Percentiles rank a stretch among this genome's conserved stretches.
These are phyloP conservation scores for Encarsia formosa DNA, from an alignment of 2,888 invertebrate species.

Conservation along the genomic window DNA sequence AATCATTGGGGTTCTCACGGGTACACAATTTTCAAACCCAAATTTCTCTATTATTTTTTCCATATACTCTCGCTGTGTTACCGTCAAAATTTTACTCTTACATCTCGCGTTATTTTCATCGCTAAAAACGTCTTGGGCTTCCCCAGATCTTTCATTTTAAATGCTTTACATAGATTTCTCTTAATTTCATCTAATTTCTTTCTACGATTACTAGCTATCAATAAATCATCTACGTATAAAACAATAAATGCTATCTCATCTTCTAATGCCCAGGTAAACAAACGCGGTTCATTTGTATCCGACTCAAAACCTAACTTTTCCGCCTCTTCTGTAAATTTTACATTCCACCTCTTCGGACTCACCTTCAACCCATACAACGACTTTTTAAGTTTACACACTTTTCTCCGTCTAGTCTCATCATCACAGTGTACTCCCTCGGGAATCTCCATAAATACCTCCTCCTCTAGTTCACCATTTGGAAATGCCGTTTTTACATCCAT, in stretches of 20 bases:
- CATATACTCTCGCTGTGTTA: no score
- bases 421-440: conserved; percentile 4
- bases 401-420: neutral
- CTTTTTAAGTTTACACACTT: neutral
- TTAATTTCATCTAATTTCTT: neutral
- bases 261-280: neutral
- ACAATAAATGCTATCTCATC: neutral
- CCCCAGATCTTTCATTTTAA: no score
- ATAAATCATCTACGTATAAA: no score
- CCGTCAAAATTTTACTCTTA: no score
- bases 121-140: no score
- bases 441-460: conserved; percentile 17
- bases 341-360: neutral
- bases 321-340: neutral
- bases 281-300: neutral
- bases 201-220: neutral
- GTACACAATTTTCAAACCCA: no score
- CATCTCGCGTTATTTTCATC: no score
- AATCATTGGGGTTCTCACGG: no score
- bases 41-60: no score
- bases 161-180: neutral
- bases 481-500: conserved; percentile 29
- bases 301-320: neutral
- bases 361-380: neutral
- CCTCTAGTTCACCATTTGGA: conserved; percentile 24